Base-by-base conservation (phyloP, 2,888 invertebrate genomes). In the Heteropelma amictum region DNA sequence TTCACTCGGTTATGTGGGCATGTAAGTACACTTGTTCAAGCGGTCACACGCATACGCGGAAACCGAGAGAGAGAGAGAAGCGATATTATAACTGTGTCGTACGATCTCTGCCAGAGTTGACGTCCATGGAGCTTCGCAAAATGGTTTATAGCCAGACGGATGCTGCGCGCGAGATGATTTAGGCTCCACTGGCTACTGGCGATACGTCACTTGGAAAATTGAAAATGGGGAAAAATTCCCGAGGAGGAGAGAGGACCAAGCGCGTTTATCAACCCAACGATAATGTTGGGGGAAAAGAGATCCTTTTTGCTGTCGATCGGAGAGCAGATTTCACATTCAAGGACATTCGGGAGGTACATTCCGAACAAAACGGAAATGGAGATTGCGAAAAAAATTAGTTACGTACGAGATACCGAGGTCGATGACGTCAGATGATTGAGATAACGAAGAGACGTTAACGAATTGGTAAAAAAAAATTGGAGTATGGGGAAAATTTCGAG, bases 171-270 rank as follows among this genome's bases (percentile, higher is more conserved):
- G 40, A 28, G 71, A 75, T 75, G 71, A 75, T 75, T 75, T 75
- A 75, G 67, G 67, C 71, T 51, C 45, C 10, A 67, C 51, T 71
- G 75, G 71, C 75, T 42, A 42, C 71, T 71, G 21, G 71, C 61
- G 75, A 75, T 75, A 75, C 71, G 75, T 75, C 75, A 71, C 71
- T 75, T 71, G 35, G 71, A 63, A 68, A 71, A 71, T 56, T 63
- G 56, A 67, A 38, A 2, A 10, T 19, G 12, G 61, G 1, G 26
- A 40, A 40, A n/a, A 30, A 33, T 12, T 19, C 0, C 12, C 10
- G 45, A 23, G n/a, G 6, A 45, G 35, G 49, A 21, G 67, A 63
- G 56, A 53, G 56, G 28, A 56, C 26, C 6, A 14, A 47, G 23
- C 17, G 47, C 5, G 8, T 45, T 19, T 19, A 42, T 42, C 12